These are phyloP conservation scores for Phocides pigmalion DNA, from an alignment of 1,140 invertebrate genomes.

Conservation along the genomic window DNA sequence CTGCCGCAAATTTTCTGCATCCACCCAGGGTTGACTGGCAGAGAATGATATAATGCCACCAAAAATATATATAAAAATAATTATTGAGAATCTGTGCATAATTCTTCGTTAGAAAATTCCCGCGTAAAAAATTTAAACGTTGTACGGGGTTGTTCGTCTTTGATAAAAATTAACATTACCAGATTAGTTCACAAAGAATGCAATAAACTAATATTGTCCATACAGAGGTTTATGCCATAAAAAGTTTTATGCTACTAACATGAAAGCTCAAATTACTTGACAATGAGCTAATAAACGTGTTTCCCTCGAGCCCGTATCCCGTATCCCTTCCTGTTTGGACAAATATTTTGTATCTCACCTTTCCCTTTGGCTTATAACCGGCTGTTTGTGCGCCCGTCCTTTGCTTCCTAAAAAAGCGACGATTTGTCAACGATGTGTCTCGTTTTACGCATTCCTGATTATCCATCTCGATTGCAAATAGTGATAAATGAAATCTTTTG, in stretches of 20 bases:
- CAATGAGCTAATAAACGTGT: slow-evolving; percentile 54
- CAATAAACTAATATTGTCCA: not conserved
- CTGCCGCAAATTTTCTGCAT: no score
- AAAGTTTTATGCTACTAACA: slow-evolving; percentile 23
- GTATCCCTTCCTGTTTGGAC: slow-evolving; percentile 60
- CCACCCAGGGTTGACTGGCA: no score
- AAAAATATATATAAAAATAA: no score
- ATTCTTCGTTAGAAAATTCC: no score
- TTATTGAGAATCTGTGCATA: no score
- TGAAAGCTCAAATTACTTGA: slow-evolving; percentile 56
- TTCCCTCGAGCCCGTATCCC: slow-evolving; percentile 37
- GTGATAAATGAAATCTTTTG: slow-evolving; percentile 25
- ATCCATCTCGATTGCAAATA: slow-evolving; percentile 21
- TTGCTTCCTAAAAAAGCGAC: slow-evolving; percentile 30
- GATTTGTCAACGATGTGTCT: slow-evolving; percentile 30
- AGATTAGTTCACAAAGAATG: not conserved
- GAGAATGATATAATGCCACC: no score
- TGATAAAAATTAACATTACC: not conserved
- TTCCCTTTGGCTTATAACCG: slow-evolving; percentile 29
- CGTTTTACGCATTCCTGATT: slow-evolving; percentile 31
- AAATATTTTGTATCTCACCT: slow-evolving; percentile 52
- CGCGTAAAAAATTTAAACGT: no score
- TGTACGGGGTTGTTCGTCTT: no score
- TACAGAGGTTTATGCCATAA: not conserved
- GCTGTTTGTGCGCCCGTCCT: slow-evolving; percentile 14